phyloP scores from a whole-genome alignment of 2,888 invertebrate species.

The Drosophila paramelanica region DNA sequence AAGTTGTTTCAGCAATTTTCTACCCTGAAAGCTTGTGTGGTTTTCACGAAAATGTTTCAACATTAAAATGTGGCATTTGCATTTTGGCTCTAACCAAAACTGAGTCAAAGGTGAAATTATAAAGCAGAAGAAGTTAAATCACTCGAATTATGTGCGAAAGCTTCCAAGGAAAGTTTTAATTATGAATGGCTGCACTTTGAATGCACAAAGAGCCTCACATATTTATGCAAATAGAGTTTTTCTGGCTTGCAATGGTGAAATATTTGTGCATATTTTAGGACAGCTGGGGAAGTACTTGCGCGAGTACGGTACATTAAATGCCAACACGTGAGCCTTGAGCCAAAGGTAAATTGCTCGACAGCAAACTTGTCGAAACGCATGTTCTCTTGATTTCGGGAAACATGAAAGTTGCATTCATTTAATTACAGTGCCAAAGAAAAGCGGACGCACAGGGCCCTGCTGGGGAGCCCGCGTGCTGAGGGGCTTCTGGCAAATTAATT shows the following conservation, averaged over 20 bases:
- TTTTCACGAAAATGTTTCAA: constrained; percentile 15
- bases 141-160: constrained; percentile 16
- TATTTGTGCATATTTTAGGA: constrained; percentile 56
- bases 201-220: constrained; percentile 33
- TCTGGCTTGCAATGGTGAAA: constrained; percentile 37
- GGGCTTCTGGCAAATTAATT: constrained; percentile 65
- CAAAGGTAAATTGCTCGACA: constrained; percentile 72
- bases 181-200: constrained; percentile 41
- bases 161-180: constrained; percentile 58
- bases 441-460: neutral
- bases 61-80: constrained; percentile 3
- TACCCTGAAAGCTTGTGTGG: neutral
- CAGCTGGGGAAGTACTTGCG: neutral
- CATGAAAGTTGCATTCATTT: constrained; percentile 82
- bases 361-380: constrained; percentile 72
- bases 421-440: constrained; percentile 63
- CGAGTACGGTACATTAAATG: constrained; percentile 43
- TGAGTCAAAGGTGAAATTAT: constrained; percentile 11
- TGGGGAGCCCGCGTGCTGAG: neutral
- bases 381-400: constrained; percentile 72
- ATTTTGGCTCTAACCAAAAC: neutral
- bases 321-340: constrained; percentile 62
- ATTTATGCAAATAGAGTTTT: constrained; percentile 70
- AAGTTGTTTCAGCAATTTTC: neutral
- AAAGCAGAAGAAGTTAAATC: neutral